phyloP scores from a whole-genome alignment of 2,113 vertebrate species.

The Leptobrachium leishanense region DNA sequence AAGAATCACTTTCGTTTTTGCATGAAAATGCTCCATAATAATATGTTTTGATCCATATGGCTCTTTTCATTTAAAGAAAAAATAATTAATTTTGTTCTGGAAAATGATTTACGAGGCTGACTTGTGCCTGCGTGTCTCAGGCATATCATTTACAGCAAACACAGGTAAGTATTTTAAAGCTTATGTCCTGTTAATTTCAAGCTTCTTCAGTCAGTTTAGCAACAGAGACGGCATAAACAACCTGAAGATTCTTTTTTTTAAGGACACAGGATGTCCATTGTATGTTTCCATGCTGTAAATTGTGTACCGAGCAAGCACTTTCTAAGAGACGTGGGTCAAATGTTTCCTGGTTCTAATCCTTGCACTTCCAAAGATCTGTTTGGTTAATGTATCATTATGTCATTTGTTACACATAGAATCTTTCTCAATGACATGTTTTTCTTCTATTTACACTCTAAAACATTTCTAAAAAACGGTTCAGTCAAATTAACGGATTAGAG shows the following conservation, averaged over 20 bases:
- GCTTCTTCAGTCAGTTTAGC: neutral
- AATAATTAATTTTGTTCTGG: neutral
- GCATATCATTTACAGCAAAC: conserved; percentile 22
- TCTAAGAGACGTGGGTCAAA: neutral
- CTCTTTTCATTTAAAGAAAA: neutral
- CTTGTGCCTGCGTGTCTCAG: conserved; percentile 2
- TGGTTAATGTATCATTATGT: too few relatives aligned
- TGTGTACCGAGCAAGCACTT: neutral
- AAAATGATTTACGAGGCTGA: conserved; percentile 21
- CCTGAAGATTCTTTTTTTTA: neutral
- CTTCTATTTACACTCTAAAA: too few relatives aligned
- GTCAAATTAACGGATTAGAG: too few relatives aligned
- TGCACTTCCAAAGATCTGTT: too few relatives aligned
- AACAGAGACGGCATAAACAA: neutral
- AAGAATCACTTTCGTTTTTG: too few relatives aligned
- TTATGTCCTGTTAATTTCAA: conserved; percentile 28
- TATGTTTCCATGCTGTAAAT: neutral
- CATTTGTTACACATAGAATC: too few relatives aligned
- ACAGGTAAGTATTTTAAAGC: conserved; percentile 9
- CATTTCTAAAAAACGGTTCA: too few relatives aligned
- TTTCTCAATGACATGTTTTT: too few relatives aligned
- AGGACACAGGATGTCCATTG: neutral
- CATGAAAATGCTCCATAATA: too few relatives aligned
- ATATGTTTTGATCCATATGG: neutral
- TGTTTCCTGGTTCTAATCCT: neutral